phyloP scores from a whole-genome alignment of 2,888 invertebrate species.

The Drosophila subquinaria region DNA sequence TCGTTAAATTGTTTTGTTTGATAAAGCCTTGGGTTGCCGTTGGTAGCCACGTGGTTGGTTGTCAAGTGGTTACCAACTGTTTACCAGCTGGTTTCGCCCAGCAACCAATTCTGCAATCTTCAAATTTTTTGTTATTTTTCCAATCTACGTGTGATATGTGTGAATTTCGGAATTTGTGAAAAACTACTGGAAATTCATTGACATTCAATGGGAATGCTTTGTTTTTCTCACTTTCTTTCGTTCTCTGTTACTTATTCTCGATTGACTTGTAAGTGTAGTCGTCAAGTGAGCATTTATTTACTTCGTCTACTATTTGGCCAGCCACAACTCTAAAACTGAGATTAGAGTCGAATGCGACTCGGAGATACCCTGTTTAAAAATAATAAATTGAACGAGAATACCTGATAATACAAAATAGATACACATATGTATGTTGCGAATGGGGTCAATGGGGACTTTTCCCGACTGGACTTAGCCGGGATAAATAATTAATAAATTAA shows the following conservation, averaged over 20 bases:
- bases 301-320: background rate
- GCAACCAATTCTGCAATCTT: slow-evolving; percentile 38
- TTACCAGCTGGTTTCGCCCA: slow-evolving; percentile 16
- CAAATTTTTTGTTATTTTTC: slow-evolving; percentile 14
- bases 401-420: too few relatives aligned
- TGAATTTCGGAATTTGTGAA: slow-evolving; percentile 39
- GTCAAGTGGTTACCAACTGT: slow-evolving; percentile 13
- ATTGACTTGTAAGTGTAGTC: slow-evolving; percentile 1
- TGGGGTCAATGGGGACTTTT: too few relatives aligned
- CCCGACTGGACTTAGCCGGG: too few relatives aligned
- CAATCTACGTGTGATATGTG: slow-evolving; percentile 32
- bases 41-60: slow-evolving; percentile 25
- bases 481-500: too few relatives aligned
- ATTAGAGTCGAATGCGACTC: background rate
- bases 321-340: background rate
- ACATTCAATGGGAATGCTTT: background rate
- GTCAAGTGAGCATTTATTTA: background rate
- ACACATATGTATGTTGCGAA: too few relatives aligned
- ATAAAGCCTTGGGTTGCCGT: slow-evolving; percentile 7
- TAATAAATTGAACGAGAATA: too few relatives aligned
- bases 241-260: background rate
- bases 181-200: slow-evolving; percentile 9
- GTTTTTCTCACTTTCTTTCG: background rate
- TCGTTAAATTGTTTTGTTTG: background rate
- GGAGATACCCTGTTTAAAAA: slow-evolving; percentile 11